A percentile compares a stretch with the other conserved stretches of the same genome.
Conservation (phyloP, 1,140 invertebrate genomes). For the Ips typographus region DNA sequence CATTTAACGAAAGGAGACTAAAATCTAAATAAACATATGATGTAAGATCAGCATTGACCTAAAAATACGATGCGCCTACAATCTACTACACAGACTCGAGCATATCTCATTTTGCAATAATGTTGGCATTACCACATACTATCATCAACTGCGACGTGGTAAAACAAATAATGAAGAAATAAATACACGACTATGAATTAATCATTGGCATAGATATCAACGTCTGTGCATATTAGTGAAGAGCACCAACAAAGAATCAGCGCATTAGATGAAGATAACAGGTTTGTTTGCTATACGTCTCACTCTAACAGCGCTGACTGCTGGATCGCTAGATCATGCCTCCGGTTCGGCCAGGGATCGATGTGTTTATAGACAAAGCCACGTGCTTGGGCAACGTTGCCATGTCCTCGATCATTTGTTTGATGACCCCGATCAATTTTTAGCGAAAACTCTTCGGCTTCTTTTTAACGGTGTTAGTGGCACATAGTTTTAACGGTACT, state of each 20-base stretch:
- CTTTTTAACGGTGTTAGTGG: constrained; percentile 15
- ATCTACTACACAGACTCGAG: too few species aligned
- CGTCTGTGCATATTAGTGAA: too few species aligned
- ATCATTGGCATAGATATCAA: too few species aligned
- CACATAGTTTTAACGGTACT: constrained; percentile 19
- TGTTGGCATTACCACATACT: too few species aligned
- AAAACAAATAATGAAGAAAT: too few species aligned
- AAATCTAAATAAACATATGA: not conserved
- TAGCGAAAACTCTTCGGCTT: not conserved
- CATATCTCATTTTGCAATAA: too few species aligned
- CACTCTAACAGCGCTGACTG: constrained; percentile 30
- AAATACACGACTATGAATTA: too few species aligned
- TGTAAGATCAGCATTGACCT: constrained; percentile 6
- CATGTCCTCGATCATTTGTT: not conserved
- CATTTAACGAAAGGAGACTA: too few species aligned
- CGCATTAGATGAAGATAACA: constrained; percentile 22
- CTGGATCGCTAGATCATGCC: constrained; percentile 32
- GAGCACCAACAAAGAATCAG: constrained; percentile 31
- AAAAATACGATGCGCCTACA: not conserved
- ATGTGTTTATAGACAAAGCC: constrained; percentile 45
- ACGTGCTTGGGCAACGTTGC: constrained; percentile 28
- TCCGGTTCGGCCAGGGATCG: constrained; percentile 33
- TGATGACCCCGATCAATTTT: not conserved
- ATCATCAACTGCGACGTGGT: too few species aligned
- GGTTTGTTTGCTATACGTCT: constrained; percentile 37